These are phyloP conservation scores for Siphamia tubifer DNA, from an alignment of 2,113 vertebrate genomes.

Conservation along the genomic window DNA sequence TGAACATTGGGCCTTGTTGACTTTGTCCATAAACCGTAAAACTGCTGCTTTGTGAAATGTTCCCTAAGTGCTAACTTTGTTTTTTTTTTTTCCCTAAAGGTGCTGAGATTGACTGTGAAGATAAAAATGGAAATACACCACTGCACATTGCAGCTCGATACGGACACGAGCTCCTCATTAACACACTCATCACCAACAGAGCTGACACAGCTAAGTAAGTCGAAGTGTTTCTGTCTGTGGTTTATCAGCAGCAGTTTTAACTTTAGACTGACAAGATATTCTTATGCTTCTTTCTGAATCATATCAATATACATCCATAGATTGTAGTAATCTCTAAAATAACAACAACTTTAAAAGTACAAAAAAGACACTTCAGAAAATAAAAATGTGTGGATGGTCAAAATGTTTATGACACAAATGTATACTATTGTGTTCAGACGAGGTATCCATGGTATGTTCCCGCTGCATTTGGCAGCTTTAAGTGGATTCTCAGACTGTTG, in stretches of 20 bases:
- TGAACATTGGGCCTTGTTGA: background rate
- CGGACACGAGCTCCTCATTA: constrained; percentile 97
- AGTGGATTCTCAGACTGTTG: constrained; percentile 99
- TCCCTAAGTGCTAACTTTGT: background rate
- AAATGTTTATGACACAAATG: background rate
- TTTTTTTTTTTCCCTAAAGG: constrained; percentile 70
- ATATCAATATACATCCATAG: no score
- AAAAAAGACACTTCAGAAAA: no score
- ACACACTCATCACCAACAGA: constrained; percentile 94
- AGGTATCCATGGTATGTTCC: constrained; percentile 98
- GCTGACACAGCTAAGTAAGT: constrained; percentile 97
- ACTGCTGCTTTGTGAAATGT: background rate
- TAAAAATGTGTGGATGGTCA: no score
- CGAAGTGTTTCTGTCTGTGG: background rate
- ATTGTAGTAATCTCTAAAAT: no score
- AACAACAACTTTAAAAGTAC: no score
- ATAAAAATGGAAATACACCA: constrained; percentile 97
- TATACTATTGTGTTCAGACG: constrained; percentile 79
- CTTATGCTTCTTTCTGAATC: no score
- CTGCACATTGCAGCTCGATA: constrained; percentile 98
- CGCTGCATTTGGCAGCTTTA: constrained; percentile 96
- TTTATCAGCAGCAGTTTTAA: background rate
- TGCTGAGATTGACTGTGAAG: constrained; percentile 97
- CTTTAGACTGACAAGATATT: no score
- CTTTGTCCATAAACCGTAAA: background rate